phyloP scores from a whole-genome alignment of 2,113 vertebrate species.

The Gallinago jamesoni region DNA sequence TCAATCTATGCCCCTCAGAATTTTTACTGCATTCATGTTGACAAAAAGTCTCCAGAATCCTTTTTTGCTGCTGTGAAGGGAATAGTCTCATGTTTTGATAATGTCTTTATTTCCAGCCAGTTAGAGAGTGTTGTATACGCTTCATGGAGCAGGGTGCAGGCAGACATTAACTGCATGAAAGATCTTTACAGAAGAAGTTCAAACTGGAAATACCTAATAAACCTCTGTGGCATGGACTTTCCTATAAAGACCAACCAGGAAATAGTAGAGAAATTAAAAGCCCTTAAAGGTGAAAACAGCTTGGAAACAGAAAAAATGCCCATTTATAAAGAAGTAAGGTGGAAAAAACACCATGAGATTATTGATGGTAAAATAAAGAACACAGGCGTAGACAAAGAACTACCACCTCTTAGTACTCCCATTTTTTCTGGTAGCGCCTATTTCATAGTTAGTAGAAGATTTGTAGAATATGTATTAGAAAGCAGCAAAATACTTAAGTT shows the following conservation, averaged over 20 bases:
- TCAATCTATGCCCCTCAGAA: constrained; percentile 83
- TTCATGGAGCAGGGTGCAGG: constrained; percentile 88
- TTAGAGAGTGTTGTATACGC: constrained; percentile 84
- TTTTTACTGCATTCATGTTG: constrained; percentile 84
- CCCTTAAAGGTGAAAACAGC: constrained; percentile 82
- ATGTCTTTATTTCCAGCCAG: constrained; percentile 84
- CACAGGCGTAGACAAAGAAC: constrained; percentile 71
- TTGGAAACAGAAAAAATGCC: constrained; percentile 85
- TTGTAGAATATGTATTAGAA: constrained; percentile 77
- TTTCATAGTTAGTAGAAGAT: constrained; percentile 82
- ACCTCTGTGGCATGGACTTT: constrained; percentile 93
- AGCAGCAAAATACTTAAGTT: constrained; percentile 74
- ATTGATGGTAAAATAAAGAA: constrained; percentile 74
- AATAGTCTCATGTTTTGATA: constrained; percentile 86
- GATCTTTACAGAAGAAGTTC: constrained; percentile 78
- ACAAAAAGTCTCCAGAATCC: constrained; percentile 77
- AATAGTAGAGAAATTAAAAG: constrained; percentile 82
- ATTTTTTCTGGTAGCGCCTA: constrained; percentile 89
- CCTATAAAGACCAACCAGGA: constrained; percentile 93
- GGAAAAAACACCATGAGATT: constrained; percentile 72
- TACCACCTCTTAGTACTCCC: constrained; percentile 78
- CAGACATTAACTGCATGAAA: constrained; percentile 92
- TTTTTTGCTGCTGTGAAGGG: constrained; percentile 75
- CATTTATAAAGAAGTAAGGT: constrained; percentile 74
- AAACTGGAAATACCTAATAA: constrained; percentile 90